Percentiles rank a stretch among this genome's conserved stretches.
Conservation (phyloP, 2,113 vertebrate genomes). For the Callorhinus ursinus region DNA sequence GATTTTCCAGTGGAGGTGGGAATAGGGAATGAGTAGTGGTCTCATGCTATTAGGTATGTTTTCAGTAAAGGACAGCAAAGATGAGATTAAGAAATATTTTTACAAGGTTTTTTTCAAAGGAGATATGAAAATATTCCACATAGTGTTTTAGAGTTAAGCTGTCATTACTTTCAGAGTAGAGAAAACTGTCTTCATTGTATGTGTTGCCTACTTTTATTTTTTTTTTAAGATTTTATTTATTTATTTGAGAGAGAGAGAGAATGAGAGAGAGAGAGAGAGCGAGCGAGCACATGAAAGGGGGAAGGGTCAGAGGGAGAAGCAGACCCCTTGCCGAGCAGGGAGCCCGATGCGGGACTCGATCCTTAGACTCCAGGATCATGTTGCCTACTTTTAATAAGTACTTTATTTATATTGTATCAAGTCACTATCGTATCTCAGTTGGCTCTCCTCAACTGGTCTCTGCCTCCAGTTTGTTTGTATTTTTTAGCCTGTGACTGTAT, state of each 20-base stretch:
- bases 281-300: too few species aligned
- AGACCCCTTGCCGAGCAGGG: too few species aligned
- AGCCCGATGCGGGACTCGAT: too few species aligned
- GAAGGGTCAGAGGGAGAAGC: too few species aligned
- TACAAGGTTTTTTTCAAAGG: background rate
- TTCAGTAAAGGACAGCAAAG: background rate
- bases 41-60: background rate
- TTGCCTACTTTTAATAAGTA: background rate
- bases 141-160: background rate
- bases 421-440: background rate
- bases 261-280: too few species aligned
- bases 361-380: too few species aligned
- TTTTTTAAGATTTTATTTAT: too few species aligned
- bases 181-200: background rate
- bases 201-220: background rate
- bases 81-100: background rate
- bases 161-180: background rate
- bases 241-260: too few species aligned
- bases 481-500: background rate
- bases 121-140: background rate
- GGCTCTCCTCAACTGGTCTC: background rate
- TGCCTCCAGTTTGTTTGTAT: background rate
- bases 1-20: background rate
- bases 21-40: background rate
- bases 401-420: background rate